Evolutionary conservation across 2,797 vertebrate species (phyloP).

Genomic region (Potorous gilbertii): DNA sequence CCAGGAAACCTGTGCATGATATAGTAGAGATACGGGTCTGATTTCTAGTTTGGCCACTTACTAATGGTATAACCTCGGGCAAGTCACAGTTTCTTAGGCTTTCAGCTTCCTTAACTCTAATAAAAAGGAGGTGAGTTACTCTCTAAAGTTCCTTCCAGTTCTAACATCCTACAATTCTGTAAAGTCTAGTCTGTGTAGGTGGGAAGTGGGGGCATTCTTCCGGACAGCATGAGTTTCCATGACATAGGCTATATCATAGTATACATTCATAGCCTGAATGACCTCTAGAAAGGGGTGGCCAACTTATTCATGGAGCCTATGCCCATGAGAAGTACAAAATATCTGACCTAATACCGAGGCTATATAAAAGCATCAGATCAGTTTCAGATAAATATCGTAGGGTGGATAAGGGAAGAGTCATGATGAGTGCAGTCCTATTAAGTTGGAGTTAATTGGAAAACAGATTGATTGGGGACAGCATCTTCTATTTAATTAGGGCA

Average conservation of each 20-base stretch:
- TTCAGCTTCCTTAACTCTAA: background rate
- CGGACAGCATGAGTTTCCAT: background rate
- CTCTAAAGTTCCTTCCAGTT: background rate
- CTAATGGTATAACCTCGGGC: background rate
- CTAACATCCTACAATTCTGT: background rate
- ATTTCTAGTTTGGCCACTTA: background rate
- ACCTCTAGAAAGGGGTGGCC: background rate
- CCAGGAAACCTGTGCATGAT: background rate
- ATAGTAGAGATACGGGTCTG: background rate
- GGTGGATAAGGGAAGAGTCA: background rate
- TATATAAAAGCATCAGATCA: background rate
- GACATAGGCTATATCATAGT: background rate
- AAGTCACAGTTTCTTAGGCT: background rate
- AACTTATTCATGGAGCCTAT: background rate
- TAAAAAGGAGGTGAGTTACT: background rate
- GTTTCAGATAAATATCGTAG: background rate
- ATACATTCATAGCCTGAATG: background rate
- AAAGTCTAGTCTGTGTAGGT: background rate
- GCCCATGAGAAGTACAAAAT: background rate
- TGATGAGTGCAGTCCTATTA: background rate
- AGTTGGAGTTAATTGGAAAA: background rate
- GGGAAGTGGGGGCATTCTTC: background rate
- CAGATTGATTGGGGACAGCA: background rate
- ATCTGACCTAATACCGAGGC: background rate
- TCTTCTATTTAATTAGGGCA: background rate